Percentiles rank a stretch among this genome's conserved stretches.
Conservation (phyloP, 2,113 vertebrate species). For the Alexandromys fortis region DNA sequence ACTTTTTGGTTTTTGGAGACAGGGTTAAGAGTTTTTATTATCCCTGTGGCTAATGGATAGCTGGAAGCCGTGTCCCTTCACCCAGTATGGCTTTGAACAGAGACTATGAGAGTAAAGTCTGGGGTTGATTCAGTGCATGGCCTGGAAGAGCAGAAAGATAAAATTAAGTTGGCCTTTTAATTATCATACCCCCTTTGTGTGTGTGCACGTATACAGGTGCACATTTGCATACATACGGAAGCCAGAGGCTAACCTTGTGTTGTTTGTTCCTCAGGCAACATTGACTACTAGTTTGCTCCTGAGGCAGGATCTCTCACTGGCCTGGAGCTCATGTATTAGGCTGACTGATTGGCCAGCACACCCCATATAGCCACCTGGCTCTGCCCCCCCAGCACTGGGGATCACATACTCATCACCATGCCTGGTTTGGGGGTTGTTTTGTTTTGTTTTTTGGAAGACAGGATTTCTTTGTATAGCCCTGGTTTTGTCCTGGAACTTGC, state of each 20-base stretch:
- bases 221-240: not conserved
- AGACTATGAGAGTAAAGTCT: not conserved
- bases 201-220: not conserved
- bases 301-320: not conserved
- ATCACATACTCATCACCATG: not conserved
- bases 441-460: not conserved
- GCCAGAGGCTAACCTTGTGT: not conserved
- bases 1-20: not conserved
- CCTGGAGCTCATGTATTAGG: not conserved
- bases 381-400: not conserved
- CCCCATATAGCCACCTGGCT: not conserved
- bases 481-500: not conserved
- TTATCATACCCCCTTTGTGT: not conserved
- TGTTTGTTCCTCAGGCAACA: not conserved
- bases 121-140: not conserved
- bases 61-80: not conserved
- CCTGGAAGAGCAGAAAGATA: not conserved
- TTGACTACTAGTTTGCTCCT: not conserved
- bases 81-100: slow-evolving; percentile 9
- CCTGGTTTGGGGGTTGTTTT: not conserved
- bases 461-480: not conserved
- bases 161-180: not conserved
- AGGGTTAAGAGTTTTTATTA: not conserved
- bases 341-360: not conserved
- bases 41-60: not conserved